A percentile compares a stretch with the other conserved stretches of the same genome.
phyloP scores from a whole-genome alignment of 2,888 invertebrate species.

The Lypha dubia region DNA sequence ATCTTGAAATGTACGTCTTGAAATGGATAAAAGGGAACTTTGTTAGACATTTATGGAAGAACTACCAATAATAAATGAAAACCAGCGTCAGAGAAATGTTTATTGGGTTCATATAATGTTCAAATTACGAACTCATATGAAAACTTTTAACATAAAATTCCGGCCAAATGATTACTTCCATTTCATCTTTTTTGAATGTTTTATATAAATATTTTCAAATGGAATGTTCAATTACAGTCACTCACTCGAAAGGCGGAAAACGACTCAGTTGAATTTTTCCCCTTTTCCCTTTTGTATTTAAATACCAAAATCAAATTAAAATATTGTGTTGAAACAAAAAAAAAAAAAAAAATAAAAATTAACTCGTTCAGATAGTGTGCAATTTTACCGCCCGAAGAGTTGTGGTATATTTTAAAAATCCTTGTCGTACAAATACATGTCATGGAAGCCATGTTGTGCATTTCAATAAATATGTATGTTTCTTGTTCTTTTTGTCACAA shows the following conservation, averaged over 20 bases:
- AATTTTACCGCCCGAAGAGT: neutral
- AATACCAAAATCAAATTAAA: conserved; percentile 50
- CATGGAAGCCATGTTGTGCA: conserved; percentile 24
- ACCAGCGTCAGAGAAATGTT: too few relatives aligned
- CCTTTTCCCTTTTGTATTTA: conserved; percentile 7
- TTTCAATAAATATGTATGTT: conserved; percentile 32
- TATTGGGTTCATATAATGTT: too few relatives aligned
- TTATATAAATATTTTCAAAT: too few relatives aligned
- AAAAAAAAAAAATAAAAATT: too few relatives aligned
- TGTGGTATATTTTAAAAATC: neutral
- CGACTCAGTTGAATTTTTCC: conserved; percentile 25
- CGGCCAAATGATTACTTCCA: conserved; percentile 12
- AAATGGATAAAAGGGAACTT: too few relatives aligned
- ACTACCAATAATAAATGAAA: too few relatives aligned
- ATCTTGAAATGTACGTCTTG: too few relatives aligned
- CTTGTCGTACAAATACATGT: conserved; percentile 10
- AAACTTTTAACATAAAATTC: conserved; percentile 18
- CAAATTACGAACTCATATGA: too few relatives aligned
- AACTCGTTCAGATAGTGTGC: conserved; percentile 3
- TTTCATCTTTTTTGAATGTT: neutral
- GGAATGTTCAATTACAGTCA: conserved; percentile 42
- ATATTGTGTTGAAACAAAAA: conserved; percentile 35
- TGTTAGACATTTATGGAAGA: too few relatives aligned
- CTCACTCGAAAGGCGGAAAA: conserved; percentile 19
- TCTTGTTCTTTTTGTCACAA: conserved; percentile 25